Evolutionary conservation across 2,888 invertebrate species (phyloP).

Genomic region (Conchocele bisecta): DNA sequence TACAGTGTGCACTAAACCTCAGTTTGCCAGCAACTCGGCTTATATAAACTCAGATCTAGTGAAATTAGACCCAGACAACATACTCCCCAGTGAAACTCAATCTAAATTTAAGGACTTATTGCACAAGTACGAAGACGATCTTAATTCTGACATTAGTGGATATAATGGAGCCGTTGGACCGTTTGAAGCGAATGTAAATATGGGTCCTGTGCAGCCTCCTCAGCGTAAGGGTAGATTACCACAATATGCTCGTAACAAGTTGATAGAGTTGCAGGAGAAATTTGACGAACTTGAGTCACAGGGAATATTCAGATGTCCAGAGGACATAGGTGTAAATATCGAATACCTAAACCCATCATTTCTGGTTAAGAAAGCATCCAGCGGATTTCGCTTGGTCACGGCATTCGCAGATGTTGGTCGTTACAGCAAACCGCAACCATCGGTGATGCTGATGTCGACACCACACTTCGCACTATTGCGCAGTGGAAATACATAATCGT

Average conservation of each 20-base stretch:
- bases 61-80: conserved; percentile 38
- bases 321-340: conserved; percentile 41
- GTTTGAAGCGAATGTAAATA: conserved; percentile 51
- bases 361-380: conserved; percentile 53
- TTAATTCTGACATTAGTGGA: conserved; percentile 42
- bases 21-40: background rate
- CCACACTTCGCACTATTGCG: conserved; percentile 41
- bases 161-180: conserved; percentile 54
- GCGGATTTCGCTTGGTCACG: conserved; percentile 58
- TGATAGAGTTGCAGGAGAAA: conserved; percentile 52
- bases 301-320: conserved; percentile 56
- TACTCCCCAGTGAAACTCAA: conserved; percentile 8
- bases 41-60: conserved; percentile 11
- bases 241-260: conserved; percentile 53
- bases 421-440: conserved; percentile 62
- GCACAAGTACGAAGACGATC: conserved; percentile 43
- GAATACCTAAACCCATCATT: conserved; percentile 66
- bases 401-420: conserved; percentile 58
- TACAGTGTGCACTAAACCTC: too few species aligned
- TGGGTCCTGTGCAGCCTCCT: conserved; percentile 62
- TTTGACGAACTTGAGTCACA: conserved; percentile 54
- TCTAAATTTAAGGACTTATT: conserved; percentile 17
- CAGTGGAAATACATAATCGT: conserved; percentile 60
- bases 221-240: conserved; percentile 62
- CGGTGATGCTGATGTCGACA: conserved; percentile 48